Percentiles rank a stretch among this genome's conserved stretches.
These are phyloP conservation scores for Thalassaphorura encarpata DNA, from an alignment of 1,140 invertebrate species.

Conservation along the genomic window DNA sequence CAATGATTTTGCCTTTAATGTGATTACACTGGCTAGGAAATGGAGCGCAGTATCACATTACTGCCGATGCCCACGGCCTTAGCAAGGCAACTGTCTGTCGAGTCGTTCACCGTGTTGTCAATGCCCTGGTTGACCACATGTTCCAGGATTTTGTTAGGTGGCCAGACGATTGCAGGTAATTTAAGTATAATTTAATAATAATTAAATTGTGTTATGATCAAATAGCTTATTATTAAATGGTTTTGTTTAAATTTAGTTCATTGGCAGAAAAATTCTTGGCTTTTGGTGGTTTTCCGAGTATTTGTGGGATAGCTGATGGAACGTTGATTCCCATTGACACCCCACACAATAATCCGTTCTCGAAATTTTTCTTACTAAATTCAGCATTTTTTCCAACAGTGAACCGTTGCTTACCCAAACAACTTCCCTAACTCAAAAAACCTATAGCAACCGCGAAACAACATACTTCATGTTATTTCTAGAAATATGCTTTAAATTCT, in stretches of 20 bases:
- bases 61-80: constrained; percentile 31
- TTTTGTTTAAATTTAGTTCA: background rate
- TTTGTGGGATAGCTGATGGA: constrained; percentile 19
- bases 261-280: background rate
- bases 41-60: constrained; percentile 25
- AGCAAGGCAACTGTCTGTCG: constrained; percentile 29
- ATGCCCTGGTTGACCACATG: constrained; percentile 18
- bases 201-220: too few relatives aligned
- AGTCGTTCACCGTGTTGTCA: constrained; percentile 14
- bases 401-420: too few relatives aligned
- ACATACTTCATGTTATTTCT: too few relatives aligned
- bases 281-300: background rate
- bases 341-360: constrained; percentile 22
- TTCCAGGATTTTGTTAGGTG: constrained; percentile 21
- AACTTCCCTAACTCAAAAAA: too few relatives aligned
- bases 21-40: constrained; percentile 30
- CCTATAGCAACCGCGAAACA: too few relatives aligned
- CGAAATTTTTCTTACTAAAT: too few relatives aligned
- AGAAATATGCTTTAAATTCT: too few relatives aligned
- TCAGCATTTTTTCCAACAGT: too few relatives aligned
- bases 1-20: background rate
- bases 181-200: too few relatives aligned
- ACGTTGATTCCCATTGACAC: constrained; percentile 32
- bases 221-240: too few relatives aligned
- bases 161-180: constrained; percentile 19